Evolutionary conservation across 92 coral and sea anemone species (phyloP).

Genomic region (Chrysogorgia sp.): DNA sequence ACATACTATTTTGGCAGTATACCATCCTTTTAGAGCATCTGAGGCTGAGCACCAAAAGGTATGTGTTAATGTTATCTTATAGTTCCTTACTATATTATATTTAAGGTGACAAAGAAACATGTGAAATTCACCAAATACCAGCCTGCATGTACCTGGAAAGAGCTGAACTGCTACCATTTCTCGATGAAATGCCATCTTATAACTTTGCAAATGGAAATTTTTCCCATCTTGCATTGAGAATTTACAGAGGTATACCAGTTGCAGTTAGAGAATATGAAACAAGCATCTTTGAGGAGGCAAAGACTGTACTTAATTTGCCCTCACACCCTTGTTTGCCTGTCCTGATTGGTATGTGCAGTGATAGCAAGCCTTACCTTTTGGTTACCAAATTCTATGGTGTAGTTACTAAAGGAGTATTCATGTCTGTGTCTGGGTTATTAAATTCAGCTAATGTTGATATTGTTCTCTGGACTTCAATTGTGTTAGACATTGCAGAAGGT

Average conservation of each 20-base stretch:
- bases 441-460: not conserved
- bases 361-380: not conserved
- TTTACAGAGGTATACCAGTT: not conserved
- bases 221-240: not conserved
- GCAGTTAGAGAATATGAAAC: not conserved
- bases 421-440: conserved; percentile 5
- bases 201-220: conserved; percentile 1
- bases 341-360: not conserved
- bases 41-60: too few species aligned
- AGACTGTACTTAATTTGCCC: not conserved
- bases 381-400: not conserved
- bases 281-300: not conserved
- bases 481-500: conserved; percentile 16
- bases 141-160: not conserved
- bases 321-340: not conserved
- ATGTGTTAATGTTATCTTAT: not conserved
- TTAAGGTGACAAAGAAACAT: not conserved
- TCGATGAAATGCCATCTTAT: not conserved
- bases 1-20: too few species aligned
- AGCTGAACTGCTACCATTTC: not conserved
- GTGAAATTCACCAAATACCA: not conserved
- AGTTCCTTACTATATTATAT: not conserved
- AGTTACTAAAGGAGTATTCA: not conserved
- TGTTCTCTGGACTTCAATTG: conserved; percentile 3
- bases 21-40: too few species aligned